Conservation (phyloP, 2,113 vertebrate species). For the Fregetta grallaria region DNA sequence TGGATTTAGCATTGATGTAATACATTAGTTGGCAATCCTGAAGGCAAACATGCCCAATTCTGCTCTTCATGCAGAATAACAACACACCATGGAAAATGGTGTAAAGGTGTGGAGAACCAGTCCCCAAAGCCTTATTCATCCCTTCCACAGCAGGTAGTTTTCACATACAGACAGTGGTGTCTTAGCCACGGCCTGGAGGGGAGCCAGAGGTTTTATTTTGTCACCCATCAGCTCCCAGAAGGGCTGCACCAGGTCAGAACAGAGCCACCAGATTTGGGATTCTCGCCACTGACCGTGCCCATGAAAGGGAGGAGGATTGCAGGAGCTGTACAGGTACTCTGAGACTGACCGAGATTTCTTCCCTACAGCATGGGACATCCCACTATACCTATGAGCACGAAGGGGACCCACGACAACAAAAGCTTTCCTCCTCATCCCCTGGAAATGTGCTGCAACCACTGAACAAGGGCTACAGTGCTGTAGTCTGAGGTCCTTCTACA, state of each 20-base stretch:
- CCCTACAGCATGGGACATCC: not conserved
- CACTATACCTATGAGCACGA: not conserved
- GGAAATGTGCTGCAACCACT: not conserved
- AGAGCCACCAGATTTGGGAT: not conserved
- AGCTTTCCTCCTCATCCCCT: not conserved
- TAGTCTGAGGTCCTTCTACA: not conserved
- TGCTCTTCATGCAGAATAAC: not conserved
- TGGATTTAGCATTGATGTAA: not conserved
- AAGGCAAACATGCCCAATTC: not conserved
- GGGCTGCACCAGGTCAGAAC: not conserved
- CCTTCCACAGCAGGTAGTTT: not conserved
- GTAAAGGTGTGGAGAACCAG: not conserved
- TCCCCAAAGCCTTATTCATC: not conserved
- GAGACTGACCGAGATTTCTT: not conserved
- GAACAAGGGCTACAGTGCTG: not conserved
- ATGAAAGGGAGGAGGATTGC: not conserved
- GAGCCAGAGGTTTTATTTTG: not conserved
- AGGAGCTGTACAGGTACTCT: not conserved
- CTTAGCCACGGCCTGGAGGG: not conserved
- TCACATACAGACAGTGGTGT: not conserved
- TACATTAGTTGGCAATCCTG: not conserved
- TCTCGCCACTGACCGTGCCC: not conserved
- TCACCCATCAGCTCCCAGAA: not conserved
- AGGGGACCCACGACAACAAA: not conserved
- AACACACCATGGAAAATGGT: not conserved